Evolutionary conservation across 2,113 vertebrate species (phyloP), one percentile per base, ranked within the genome.

Genomic region (Phodopus roborovskii): DNA sequence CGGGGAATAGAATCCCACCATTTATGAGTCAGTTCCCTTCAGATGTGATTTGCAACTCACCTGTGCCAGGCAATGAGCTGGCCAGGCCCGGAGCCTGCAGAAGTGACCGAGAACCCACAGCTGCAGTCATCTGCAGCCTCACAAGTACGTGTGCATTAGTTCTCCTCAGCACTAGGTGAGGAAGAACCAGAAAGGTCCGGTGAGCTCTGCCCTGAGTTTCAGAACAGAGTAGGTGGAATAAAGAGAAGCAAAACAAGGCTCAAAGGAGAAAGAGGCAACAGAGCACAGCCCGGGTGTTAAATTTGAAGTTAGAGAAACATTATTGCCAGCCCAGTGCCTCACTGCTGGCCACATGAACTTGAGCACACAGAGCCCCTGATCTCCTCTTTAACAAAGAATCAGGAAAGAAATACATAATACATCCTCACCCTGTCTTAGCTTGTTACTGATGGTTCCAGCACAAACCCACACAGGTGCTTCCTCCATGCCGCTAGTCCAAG

Each of bases 241-340:
- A 79, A 83, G 75, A 36, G 48, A 36, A 71, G 22, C 45, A 24
- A 92, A 66, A 90, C 30, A 3, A 17, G 22, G 42, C 36, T 5
- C 36, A 3, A 53, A 33, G 9, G 39, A 48, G 45, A 10, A 77
- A 9, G 71, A 22, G 33, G 81, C 39, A 3, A 19, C 11, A 8
- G 9, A 10, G 24, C 26, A 0, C 8, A 48, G 22, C 13, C 0
- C 0, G 13, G n/a, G 17, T 28, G 7, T 7, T 45, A 66, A 78
- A 19, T 30, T 12, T 13, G 36, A 78, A 83, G 36, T 60, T 20
- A 36, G 56, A 88, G 16, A 45, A 53, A 11, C 3, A 19, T 48
- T 68, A 22, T 50, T 53, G 30, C 62, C 39, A 30, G 86, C 10
- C 62, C 5, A 4, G 50, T 4, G 12, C 68, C 81, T 79, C 9